Evolutionary conservation across 2,888 invertebrate species (phyloP).

Genomic region (Tridacna crocea): DNA sequence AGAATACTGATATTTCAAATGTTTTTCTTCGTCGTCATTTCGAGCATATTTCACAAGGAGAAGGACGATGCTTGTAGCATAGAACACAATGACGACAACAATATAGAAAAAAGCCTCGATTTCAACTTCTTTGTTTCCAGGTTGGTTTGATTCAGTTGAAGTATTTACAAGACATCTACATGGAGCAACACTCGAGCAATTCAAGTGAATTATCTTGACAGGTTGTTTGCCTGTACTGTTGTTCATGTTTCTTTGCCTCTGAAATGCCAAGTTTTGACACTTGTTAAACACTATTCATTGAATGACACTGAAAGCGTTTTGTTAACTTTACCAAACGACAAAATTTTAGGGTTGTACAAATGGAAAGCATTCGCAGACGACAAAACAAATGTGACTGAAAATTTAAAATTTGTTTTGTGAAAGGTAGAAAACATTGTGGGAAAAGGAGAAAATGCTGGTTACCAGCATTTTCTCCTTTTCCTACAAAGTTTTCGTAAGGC

Average conservation of each 20-base stretch:
- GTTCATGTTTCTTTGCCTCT: not conserved
- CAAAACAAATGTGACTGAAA: no score
- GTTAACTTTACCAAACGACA: no score
- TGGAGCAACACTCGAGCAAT: not conserved
- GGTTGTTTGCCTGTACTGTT: not conserved
- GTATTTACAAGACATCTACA: conserved; percentile 8
- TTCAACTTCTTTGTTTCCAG: conserved; percentile 26
- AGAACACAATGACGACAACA: conserved; percentile 76
- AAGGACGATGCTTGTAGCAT: conserved; percentile 75
- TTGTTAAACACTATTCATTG: not conserved
- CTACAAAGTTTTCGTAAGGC: not conserved
- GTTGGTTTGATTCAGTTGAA: conserved; percentile 4
- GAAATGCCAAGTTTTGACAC: not conserved
- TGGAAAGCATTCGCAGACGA: no score
- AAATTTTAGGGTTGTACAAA: no score
- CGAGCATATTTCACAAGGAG: conserved; percentile 77
- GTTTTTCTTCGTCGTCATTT: conserved; percentile 74
- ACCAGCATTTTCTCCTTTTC: not conserved
- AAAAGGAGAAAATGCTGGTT: no score
- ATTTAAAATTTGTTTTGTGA: no score
- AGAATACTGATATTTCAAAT: conserved; percentile 72
- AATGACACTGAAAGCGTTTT: not conserved
- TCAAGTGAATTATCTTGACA: not conserved
- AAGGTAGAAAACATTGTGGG: no score
- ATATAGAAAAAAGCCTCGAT: conserved; percentile 76